Conservation (phyloP, 1,140 invertebrate genomes). For the Neelides sp. region DNA sequence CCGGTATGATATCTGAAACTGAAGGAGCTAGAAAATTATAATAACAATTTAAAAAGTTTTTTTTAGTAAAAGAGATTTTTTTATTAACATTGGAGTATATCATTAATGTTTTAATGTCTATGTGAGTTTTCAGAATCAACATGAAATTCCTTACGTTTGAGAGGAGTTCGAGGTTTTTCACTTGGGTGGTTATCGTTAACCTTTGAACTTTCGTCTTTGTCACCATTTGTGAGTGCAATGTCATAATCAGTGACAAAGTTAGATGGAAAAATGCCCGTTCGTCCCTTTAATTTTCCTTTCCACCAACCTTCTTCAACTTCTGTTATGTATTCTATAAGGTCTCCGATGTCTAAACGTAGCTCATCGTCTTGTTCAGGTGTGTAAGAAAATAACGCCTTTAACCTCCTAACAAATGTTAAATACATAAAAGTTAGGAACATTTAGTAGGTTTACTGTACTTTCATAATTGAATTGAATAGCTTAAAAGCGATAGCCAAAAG, state of each 20-base stretch:
- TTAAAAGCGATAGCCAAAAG: not conserved
- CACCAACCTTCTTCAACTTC: conserved; percentile 77
- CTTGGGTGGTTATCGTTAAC: no score
- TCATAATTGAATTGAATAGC: not conserved
- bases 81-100: no score
- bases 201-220: conserved; percentile 27
- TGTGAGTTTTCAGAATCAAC: no score
- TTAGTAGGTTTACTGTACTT: conserved; percentile 3
- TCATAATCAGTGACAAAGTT: conserved; percentile 70
- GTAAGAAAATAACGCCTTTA: conserved; percentile 80
- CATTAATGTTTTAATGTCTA: no score
- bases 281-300: conserved; percentile 59
- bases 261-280: conserved; percentile 75
- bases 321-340: conserved; percentile 72
- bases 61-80: not conserved
- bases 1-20: conserved; percentile 13
- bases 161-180: no score
- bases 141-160: no score
- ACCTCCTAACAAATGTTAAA: conserved; percentile 38
- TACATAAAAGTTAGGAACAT: no score
- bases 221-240: conserved; percentile 20
- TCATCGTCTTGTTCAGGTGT: conserved; percentile 84
- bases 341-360: conserved; percentile 66
- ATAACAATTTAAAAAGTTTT: not conserved
- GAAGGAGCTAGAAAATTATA: not conserved